A percentile compares a stretch with the other conserved stretches of the same genome.
These are phyloP conservation scores for Liodrosophila aerea DNA, from an alignment of 2,888 invertebrate genomes.

Conservation along the genomic window DNA sequence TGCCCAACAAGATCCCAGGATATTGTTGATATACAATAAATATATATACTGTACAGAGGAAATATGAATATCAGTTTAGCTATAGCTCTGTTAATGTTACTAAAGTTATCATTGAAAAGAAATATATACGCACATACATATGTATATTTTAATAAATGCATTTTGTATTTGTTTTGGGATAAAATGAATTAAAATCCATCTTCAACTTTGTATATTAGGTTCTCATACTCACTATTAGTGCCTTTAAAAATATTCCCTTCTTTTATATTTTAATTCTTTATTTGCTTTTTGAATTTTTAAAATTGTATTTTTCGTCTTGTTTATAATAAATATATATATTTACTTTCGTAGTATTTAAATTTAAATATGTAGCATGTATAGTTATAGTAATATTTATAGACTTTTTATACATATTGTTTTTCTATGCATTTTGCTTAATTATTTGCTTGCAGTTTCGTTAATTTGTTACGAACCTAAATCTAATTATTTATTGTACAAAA, in stretches of 20 bases:
- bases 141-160: constrained; percentile 38
- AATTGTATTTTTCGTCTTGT: constrained; percentile 70
- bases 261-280: constrained; percentile 49
- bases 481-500: constrained; percentile 62
- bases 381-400: constrained; percentile 43
- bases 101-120: constrained; percentile 48
- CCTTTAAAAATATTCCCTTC: constrained; percentile 23
- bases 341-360: constrained; percentile 44
- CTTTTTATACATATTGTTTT: constrained; percentile 65
- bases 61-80: constrained; percentile 56
- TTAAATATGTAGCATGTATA: too few relatives aligned
- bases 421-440: constrained; percentile 58
- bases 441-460: constrained; percentile 57
- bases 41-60: constrained; percentile 19
- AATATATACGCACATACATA: constrained; percentile 31
- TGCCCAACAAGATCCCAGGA: not conserved
- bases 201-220: too few relatives aligned
- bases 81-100: constrained; percentile 62
- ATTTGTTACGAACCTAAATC: constrained; percentile 51
- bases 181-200: too few relatives aligned
- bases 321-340: constrained; percentile 68
- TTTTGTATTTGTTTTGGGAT: too few relatives aligned
- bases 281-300: constrained; percentile 70
- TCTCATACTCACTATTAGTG: too few relatives aligned
- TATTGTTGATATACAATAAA: constrained; percentile 10